Evolutionary conservation across 1,140 invertebrate species (phyloP), one percentile per base, ranked within the genome.

Genomic region (Anoplophora glabripennis): DNA sequence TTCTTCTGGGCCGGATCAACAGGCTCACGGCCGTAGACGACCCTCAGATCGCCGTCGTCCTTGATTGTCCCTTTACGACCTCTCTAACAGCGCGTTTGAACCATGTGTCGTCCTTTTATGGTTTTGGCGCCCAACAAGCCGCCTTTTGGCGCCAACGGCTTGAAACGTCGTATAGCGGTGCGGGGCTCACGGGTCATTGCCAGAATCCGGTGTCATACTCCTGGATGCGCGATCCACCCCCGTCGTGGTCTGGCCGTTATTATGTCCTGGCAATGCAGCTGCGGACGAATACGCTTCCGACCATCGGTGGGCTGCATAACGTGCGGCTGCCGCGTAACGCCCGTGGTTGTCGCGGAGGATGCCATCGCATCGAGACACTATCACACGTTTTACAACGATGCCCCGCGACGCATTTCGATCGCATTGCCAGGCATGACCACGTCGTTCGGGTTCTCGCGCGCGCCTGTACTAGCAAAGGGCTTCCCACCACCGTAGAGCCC

Each of bases 301-400:
- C 53, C 0, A 9, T 40, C 8, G 37, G 8, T 4, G 59, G 11
- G 9, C 53, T 12, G 18, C 40, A 8, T 44, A 8, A 4, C 57
- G 57, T 18, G 17, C 4, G 7, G 14, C 40, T 3, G 52, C 14
- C 34, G 10, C 28, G 2, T n/a, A n/a, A n/a, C n/a, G n/a, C 21
- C 5, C 21, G 3, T 28, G 21, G 49, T 1, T 58, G 60, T 41
- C 9, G 53, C 8, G 48, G 33, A 0, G 57, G 65, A 11, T 64
- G 57, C 21, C 14, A 51, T 0, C 8, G 17, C 0, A 18, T 17
- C 0, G 66, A 68, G 40, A 34, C 64, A 1, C n/a, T 68, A 0
- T 66, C 35, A 3, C 66, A 66, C 33, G 59, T 66, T 5, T 44
- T 68, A 0, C 64, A 68, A 38, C 33, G 21, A 11, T 68, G 66